Evolutionary conservation across 2,797 vertebrate species (phyloP), one percentile per base, ranked within the genome.

Genomic region (Fistularia commersonii): DNA sequence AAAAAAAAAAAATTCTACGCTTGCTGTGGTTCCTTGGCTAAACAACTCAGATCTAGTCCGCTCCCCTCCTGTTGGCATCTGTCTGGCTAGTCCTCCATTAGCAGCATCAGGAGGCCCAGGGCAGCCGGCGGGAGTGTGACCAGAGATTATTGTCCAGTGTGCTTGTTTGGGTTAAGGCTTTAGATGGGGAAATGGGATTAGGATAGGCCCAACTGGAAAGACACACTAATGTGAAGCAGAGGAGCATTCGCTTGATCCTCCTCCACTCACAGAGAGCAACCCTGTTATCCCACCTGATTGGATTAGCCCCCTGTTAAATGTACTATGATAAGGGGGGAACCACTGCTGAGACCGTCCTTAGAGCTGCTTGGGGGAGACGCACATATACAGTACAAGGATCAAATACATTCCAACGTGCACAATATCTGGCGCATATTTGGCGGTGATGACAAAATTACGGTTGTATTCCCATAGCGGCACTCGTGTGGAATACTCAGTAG

Each of bases 101-200:
- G 82, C 72, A 65, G 84, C 79, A 74, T 80, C 73, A 74, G 81
- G 66, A 79, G 77, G 77, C 81, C 74, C 56, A 51, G 64, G 84
- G 77, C 76, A 6, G 72, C 69, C 72, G 72, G 78, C 81, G 81
- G 79, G 85, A 86, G 83, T 88, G 86, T 87, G 84, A 88, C 84
- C 78, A 59, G 79, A 87, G 86, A 90, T 89, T 89, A 89, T 84
- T 87, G 86, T 87, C 85, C 84, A 77, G 84, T 68, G 76, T 81
- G 83, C 82, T 88, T 90, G 85, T 90, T 89, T 90, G 86, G 86
- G 87, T 88, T 90, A 85, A 86, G 84, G 89, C 87, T 90, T 90
- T 87, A 88, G 86, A 87, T 87, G 87, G 81, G 86, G 85, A 89
- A 90, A 89, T 90, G 87, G 89, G 89, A 90, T 90, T 89, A 90